Percentiles rank a stretch among this genome's conserved stretches.
Evolutionary conservation across 2,113 vertebrate genomes (phyloP).

Genomic region (Epinephelus lanceolatus): DNA sequence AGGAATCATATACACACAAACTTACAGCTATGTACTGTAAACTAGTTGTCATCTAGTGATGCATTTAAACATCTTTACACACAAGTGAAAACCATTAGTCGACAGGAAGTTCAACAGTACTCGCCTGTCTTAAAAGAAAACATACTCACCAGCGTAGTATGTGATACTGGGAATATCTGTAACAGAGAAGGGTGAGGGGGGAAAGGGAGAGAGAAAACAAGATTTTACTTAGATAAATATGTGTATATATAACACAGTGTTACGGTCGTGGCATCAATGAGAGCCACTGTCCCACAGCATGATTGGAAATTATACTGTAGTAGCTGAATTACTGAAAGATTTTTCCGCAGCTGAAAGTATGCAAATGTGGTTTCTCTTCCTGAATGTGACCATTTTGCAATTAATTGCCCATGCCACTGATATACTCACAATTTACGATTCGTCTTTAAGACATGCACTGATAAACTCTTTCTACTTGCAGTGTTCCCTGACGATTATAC

Average conservation of each 20-base stretch:
- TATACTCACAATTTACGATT: not conserved
- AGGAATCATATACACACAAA: not conserved
- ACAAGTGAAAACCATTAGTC: not conserved
- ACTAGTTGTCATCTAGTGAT: not conserved
- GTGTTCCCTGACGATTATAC: too few species aligned
- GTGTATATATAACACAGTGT: not conserved
- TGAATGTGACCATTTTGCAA: not conserved
- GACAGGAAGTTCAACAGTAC: not conserved
- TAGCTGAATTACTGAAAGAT: not conserved
- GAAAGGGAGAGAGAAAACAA: not conserved
- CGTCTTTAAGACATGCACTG: not conserved
- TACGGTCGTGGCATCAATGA: not conserved
- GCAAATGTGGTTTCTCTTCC: not conserved
- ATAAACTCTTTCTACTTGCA: not conserved
- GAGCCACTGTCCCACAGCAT: not conserved
- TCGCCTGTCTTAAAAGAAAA: not conserved
- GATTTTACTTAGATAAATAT: conserved; percentile 19
- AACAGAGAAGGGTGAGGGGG: conserved; percentile 69
- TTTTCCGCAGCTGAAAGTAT: not conserved
- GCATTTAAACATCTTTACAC: not conserved
- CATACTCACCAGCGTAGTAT: conserved; percentile 88
- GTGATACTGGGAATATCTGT: conserved; percentile 91
- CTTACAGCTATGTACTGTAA: not conserved
- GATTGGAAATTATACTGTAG: not conserved
- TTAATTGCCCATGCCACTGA: not conserved